Evolutionary conservation across 2,888 invertebrate genomes (phyloP).

Genomic region (Cecidostiba fungosa): DNA sequence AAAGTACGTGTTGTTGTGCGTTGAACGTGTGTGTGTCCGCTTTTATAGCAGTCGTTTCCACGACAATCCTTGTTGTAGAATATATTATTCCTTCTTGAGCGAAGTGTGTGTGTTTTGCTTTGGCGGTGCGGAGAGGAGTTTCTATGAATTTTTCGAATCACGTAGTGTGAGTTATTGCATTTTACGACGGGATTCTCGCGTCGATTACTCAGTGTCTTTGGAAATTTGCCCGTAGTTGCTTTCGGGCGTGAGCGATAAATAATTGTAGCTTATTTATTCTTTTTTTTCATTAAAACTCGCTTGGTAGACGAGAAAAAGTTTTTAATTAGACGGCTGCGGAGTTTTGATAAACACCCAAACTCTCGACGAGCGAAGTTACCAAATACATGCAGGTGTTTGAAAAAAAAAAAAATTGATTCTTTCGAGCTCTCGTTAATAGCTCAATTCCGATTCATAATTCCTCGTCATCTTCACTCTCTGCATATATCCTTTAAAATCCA

Average conservation of each 20-base stretch:
- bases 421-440: background rate
- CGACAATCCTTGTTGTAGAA: no score
- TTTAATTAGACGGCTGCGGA: background rate
- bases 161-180: background rate
- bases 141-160: slow-evolving; percentile 35
- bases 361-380: background rate
- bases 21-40: background rate
- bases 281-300: background rate
- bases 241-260: background rate
- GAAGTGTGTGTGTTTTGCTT: background rate
- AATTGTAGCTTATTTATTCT: background rate
- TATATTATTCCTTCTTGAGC: background rate
- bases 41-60: background rate
- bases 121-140: background rate
- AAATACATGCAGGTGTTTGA: no score
- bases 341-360: background rate
- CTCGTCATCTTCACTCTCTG: background rate
- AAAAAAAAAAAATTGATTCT: no score
- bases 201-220: background rate
- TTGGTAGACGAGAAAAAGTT: background rate
- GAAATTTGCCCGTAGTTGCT: no score
- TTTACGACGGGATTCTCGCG: background rate
- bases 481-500: background rate
- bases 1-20: background rate
- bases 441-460: background rate